phyloP scores from a whole-genome alignment of 2,888 invertebrate species.

The Geophilus truncorum region DNA sequence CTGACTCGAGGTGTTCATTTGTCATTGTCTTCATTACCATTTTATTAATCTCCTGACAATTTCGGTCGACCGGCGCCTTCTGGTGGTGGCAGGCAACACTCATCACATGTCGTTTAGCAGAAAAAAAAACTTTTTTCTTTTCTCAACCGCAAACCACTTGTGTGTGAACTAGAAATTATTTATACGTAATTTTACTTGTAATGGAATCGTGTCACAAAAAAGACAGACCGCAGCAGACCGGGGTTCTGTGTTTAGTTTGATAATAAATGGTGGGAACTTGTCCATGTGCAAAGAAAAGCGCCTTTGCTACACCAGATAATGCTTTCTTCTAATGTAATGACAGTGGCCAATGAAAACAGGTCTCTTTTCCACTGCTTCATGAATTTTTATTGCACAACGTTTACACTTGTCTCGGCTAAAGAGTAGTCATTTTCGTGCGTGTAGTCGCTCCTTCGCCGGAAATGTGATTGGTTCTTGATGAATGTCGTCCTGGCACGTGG shows the following conservation, averaged over 20 bases:
- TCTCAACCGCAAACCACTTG: background rate
- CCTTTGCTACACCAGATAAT: background rate
- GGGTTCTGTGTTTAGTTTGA: background rate
- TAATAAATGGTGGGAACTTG: background rate
- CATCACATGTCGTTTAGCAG: background rate
- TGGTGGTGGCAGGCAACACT: background rate
- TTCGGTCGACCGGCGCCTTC: background rate
- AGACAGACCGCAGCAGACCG: background rate
- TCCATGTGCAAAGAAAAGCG: background rate
- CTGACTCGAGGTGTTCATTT: background rate
- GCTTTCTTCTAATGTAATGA: background rate
- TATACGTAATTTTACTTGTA: background rate
- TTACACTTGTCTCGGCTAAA: background rate
- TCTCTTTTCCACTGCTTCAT: background rate
- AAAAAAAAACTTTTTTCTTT: background rate
- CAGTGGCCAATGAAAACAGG: background rate
- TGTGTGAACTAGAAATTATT: background rate
- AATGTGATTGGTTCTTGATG: background rate
- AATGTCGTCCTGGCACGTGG: background rate
- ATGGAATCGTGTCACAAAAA: background rate
- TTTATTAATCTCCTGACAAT: background rate
- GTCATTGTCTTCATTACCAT: background rate
- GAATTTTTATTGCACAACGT: background rate
- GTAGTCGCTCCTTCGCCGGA: background rate
- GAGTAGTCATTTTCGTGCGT: background rate